These are phyloP conservation scores for Eulithis prunata DNA, from an alignment of 2,888 invertebrate genomes.

Conservation along the genomic window DNA sequence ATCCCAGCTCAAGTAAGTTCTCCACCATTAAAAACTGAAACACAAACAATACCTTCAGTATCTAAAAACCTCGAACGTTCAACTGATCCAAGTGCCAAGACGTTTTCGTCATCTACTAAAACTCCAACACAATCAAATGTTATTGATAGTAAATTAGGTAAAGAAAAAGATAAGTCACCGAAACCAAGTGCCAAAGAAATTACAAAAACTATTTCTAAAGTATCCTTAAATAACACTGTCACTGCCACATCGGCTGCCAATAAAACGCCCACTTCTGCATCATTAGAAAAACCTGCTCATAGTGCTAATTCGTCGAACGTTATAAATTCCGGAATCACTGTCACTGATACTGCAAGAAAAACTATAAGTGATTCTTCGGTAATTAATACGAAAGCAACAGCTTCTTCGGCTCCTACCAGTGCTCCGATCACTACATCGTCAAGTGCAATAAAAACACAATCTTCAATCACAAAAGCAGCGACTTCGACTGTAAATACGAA, in stretches of 20 bases:
- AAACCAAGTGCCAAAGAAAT: conserved; percentile 43
- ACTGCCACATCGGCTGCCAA: conserved; percentile 25
- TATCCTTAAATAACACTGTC: conserved; percentile 22
- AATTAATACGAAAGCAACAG: conserved; percentile 10
- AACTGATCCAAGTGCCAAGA: conserved; percentile 31
- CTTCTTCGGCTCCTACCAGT: conserved; percentile 3
- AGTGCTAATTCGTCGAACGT: conserved; percentile 23
- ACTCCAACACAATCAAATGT: conserved; percentile 31
- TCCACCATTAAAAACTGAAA: conserved; percentile 37
- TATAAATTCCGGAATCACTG: conserved; percentile 1
- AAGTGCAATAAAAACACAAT: conserved; percentile 31
- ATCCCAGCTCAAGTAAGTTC: conserved; percentile 40
- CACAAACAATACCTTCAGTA: conserved; percentile 4
- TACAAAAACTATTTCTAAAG: conserved; percentile 32
- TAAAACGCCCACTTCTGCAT: conserved; percentile 28
- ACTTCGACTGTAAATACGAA: conserved; percentile 19
- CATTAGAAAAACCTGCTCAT: conserved; percentile 31
- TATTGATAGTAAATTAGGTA: conserved; percentile 32
- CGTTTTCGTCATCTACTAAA: conserved; percentile 20
- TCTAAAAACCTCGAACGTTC: conserved; percentile 14
- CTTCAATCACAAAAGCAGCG: conserved; percentile 22
- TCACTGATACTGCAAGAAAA: conserved; percentile 14
- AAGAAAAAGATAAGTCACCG: conserved; percentile 39
- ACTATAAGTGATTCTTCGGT: neutral
- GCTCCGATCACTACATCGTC: conserved; percentile 21